Base-by-base conservation (phyloP, 2,797 vertebrate genomes). In the Valencia hispanica region DNA sequence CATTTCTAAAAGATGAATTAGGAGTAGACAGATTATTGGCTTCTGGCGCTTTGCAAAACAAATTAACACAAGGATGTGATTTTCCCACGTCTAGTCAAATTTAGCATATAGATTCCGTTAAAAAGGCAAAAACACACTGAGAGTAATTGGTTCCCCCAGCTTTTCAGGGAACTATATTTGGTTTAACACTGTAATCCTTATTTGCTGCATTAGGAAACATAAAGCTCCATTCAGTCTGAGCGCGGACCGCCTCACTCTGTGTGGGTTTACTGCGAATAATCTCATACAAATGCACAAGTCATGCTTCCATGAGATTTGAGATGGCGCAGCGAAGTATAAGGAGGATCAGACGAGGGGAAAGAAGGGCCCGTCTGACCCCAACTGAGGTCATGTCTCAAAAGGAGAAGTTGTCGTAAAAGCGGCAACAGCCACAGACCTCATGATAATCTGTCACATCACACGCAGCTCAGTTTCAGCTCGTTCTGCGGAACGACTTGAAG, bases 111-210 rank as follows among this genome's bases (percentile, higher is more conserved):
- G 77, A 81, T 74, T 75, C 51, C 51, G 73, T 47, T 78, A 86
- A 91, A 68, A 71, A 84, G 90, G 84, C 81, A 84, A 82, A 80
- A 41, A 22, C 83, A 81, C 30, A 32, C 79, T 84, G 70, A 86
- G 74, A 73, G 83, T 89, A 89, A 90, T 91, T 90, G 85, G 80
- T 83, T 91, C 89, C 81, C 87, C 74, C 77, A 89, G 87, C 89
- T 86, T 86, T 88, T 78, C 59, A 86, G 85, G 88, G 87, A 89
- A 88, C 90, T 89, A 86, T 89, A 89, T 92, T 92, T 91, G 86
- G 87, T 86, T 89, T 89, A 92, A 91, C 87, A 84, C 89, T 75
- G 87, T 91, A 89, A 92, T 94, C 90, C 89, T 85, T 87, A 90
- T 91, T 91, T 90, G 79, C 80, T 89, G 84, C 82, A 91, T 92